Base-by-base conservation (phyloP, 2,797 vertebrate species). In the Aldrovandia affinis region DNA sequence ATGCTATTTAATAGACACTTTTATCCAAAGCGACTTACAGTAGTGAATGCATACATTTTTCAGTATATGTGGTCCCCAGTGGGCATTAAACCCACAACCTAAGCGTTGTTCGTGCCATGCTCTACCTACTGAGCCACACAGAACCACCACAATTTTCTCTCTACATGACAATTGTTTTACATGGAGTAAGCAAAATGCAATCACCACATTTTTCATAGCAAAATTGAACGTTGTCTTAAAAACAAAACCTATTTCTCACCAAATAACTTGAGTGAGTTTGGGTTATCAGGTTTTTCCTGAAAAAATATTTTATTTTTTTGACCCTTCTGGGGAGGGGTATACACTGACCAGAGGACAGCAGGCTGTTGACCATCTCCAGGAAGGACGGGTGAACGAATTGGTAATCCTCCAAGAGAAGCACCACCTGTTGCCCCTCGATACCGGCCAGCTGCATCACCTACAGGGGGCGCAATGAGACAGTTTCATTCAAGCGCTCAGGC, bases 291-390 rank as follows among this genome's bases (percentile, higher is more conserved):
- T 57, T 57, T 57, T 57, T 20, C 55, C 55, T 57, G 2, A 7
- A 15, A 14, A 15, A 14, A 14, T 14, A 20, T 8, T 75, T 44
- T 44, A 42, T 4, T 20, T 75, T 9, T 25, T 42, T 75, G 20
- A 25, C 3, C 68, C 20, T 42, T 22, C 42, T 42, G 7, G 30
- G 33, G 63, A 28, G 15, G 33, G 33, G 68, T 42, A 22, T 0
- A 85, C 85, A 85, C 83, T 88, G 85, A 96, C 98, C 98, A 93
- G 98, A 99, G 83, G 98, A 98, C 54, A 99, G 90, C 77, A 99
- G 95, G 89, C 98, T 99, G 91, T 99, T 99, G 86, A 99, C 93
- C 97, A 99, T 99, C 93, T 99, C 98, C 85, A 99, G 92, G 89
- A 99, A 99, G 0, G 95, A 88, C 14, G 95, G 91, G 78, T 98